Evolutionary conservation across 2,113 vertebrate genomes (phyloP), one percentile per base, ranked within the genome.

Genomic region (Lynx canadensis): DNA sequence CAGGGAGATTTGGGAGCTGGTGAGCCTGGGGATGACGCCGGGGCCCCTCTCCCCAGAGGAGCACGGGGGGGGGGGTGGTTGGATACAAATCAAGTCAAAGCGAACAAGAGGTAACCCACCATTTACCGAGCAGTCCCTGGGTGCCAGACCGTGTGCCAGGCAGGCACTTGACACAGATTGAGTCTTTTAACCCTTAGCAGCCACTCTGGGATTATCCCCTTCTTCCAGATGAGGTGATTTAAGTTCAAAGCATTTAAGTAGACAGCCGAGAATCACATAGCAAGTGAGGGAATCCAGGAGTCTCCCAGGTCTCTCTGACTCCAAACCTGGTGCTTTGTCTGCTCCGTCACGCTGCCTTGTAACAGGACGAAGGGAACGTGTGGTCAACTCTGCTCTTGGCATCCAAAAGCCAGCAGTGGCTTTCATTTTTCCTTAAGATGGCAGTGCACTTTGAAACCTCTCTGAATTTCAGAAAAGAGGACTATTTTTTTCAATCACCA

Each of bases 1-100:
- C 50, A 91, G 79, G 96, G 85, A 83, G 38, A 95, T 83, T 87
- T 95, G 63, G 90, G 69, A 74, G 63, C 73, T 93, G 14, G 18
- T 89, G 50, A 84, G 29, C 36, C 50, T 63, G 21, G 12, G 36
- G 55, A 76, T 74, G 31, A 93, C 88, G 5, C 55, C 33, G 71
- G 89, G 38, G 0, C 14, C 48, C 63, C 52, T 89, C 27, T 76
- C 71, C 63, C 15, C 89, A 45, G 29, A 92, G 15, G 57, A 16
- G 0, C 38, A 57, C 18, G 5, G 84, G 16, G 13, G 50, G 21
- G 16, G 13, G 50, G 25, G 36, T 63, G 38, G 29, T 60, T 74
- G 8, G 21, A 25, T 76, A 69, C 60, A 85, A 93, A 73, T 60
- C 21, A 89, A 80, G 73, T 63, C 10, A 88, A 93, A 33, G 88